Percentiles rank a stretch among this genome's conserved stretches.
Evolutionary conservation across 2,113 vertebrate genomes (phyloP).

Genomic region (Alectura lathami): DNA sequence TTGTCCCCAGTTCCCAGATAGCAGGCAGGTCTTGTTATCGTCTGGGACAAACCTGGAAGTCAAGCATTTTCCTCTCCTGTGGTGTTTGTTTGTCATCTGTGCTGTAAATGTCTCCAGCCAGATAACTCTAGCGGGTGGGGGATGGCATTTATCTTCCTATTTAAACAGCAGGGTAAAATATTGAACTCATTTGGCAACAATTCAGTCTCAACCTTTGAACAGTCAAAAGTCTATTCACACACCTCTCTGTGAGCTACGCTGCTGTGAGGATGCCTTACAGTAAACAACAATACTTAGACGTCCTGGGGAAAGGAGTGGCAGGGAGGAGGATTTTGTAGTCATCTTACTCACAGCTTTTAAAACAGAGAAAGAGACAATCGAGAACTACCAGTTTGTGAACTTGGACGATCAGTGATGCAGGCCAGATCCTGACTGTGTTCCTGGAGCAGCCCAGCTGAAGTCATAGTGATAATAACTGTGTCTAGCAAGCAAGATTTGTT

Average conservation of each 20-base stretch:
- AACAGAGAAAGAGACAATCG: background rate
- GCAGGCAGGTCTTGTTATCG: background rate
- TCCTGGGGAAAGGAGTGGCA: background rate
- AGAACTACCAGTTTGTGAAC: background rate
- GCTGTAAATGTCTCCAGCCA: background rate
- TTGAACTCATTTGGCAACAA: background rate
- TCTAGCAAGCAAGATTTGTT: background rate
- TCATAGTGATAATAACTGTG: background rate
- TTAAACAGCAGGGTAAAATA: background rate
- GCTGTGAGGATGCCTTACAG: background rate
- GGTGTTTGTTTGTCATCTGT: background rate
- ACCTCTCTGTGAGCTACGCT: background rate
- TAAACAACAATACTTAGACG: background rate
- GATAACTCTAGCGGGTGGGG: background rate
- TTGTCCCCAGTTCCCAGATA: background rate
- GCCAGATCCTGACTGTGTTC: background rate
- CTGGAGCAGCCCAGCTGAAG: background rate
- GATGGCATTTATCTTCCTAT: background rate
- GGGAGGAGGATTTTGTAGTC: background rate
- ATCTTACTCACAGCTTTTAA: background rate
- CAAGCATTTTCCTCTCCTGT: background rate
- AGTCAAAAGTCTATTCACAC: background rate
- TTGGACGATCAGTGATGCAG: background rate
- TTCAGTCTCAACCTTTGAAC: accelerated
- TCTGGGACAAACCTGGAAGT: background rate